Conservation (phyloP, 2,888 invertebrate genomes). For the Tetanocera ferruginea region DNA sequence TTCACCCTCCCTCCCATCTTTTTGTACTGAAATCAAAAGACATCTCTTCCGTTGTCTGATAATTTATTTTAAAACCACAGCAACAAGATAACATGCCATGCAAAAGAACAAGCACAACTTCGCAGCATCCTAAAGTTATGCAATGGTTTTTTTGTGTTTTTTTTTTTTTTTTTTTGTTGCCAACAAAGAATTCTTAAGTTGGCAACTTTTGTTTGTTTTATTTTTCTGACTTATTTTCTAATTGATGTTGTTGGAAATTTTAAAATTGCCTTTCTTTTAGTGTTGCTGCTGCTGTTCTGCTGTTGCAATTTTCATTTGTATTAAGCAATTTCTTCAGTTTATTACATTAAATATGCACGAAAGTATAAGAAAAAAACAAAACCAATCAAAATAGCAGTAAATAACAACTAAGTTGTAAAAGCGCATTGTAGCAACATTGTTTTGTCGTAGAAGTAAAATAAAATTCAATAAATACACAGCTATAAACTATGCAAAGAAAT, state of each 20-base stretch:
- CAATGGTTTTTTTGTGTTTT: not conserved
- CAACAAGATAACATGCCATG: not conserved
- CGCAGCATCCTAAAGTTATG: not conserved
- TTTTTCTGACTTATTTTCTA: not conserved
- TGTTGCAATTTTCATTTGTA: not conserved
- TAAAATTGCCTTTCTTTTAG: not conserved
- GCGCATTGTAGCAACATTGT: too few species aligned
- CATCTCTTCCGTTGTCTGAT: not conserved
- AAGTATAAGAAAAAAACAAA: constrained; percentile 26
- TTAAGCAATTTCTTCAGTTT: constrained; percentile 22
- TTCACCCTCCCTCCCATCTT: not conserved
- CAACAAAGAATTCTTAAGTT: not conserved
- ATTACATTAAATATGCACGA: constrained; percentile 41
- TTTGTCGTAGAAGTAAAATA: not conserved
- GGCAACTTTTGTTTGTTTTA: not conserved
- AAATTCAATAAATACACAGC: not conserved
- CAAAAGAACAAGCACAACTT: not conserved
- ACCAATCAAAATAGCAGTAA: not conserved
- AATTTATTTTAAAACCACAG: not conserved
- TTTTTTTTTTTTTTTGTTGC: not conserved
- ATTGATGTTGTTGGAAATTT: constrained; percentile 27
- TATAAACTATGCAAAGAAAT: not conserved
- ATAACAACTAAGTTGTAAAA: not conserved
- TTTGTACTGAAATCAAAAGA: not conserved
- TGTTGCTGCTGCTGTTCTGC: constrained; percentile 1